These are phyloP conservation scores for Periophthalmus modestus DNA, from an alignment of 2,113 vertebrate genomes.

Conservation along the genomic window DNA sequence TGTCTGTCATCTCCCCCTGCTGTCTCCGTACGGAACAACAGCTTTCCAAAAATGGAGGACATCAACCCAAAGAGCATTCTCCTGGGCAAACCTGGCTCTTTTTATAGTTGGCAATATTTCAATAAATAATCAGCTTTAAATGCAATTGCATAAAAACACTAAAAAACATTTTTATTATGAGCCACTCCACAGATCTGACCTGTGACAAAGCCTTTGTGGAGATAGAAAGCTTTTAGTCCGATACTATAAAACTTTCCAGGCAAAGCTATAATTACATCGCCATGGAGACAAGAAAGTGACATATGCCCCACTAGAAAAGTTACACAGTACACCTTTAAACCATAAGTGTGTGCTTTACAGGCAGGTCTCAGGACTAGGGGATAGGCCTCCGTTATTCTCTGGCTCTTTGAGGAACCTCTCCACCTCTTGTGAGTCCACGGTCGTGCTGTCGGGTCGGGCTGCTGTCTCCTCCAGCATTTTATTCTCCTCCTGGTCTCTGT, in stretches of 20 bases:
- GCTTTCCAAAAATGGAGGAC: no score
- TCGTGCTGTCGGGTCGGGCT: constrained; percentile 50
- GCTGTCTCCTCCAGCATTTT: constrained; percentile 54
- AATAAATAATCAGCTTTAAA: no score
- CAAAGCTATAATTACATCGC: neutral
- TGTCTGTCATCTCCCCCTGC: no score
- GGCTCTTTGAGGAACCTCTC: constrained; percentile 85
- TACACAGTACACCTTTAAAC: neutral
- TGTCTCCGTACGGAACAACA: no score
- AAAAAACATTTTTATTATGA: no score
- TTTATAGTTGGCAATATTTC: no score
- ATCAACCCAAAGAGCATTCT: no score
- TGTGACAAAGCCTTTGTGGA: no score
- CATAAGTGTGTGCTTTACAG: constrained; percentile 62
- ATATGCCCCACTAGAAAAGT: neutral
- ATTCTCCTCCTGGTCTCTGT: constrained; percentile 23
- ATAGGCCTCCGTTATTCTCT: constrained; percentile 75
- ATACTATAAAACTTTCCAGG: neutral
- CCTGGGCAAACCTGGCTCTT: no score
- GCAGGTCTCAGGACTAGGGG: constrained; percentile 81
- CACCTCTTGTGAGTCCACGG: constrained; percentile 79
- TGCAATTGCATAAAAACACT: no score
- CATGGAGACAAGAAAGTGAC: neutral
- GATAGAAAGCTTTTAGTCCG: no score
- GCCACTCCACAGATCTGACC: no score